A percentile compares a stretch with the other conserved stretches of the same genome.
These are phyloP conservation scores for Nixonia krombeini DNA, from an alignment of 1,140 invertebrate genomes.

Conservation along the genomic window DNA sequence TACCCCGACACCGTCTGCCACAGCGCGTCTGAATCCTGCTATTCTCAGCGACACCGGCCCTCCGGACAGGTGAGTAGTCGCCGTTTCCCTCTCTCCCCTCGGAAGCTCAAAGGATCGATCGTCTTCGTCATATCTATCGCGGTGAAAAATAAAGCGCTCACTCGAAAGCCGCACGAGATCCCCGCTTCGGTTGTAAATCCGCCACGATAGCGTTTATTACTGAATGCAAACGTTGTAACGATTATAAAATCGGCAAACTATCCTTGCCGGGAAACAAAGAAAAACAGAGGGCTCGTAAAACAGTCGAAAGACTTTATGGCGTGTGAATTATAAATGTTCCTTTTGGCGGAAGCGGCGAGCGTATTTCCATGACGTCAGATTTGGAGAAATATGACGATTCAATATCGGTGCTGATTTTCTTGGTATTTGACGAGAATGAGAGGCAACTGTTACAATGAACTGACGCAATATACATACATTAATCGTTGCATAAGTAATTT, in stretches of 20 bases:
- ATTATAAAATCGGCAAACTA: slow-evolving; percentile 1
- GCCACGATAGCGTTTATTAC: slow-evolving; percentile 2
- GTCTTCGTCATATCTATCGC: not conserved
- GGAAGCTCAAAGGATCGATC: not conserved
- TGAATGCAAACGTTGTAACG: not conserved
- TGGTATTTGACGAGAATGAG: too few species aligned
- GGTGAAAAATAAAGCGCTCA: not conserved
- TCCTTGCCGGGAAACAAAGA: slow-evolving; percentile 4
- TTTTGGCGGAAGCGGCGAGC: not conserved
- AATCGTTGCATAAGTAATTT: too few species aligned
- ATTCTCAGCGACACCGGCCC: slow-evolving; percentile 65
- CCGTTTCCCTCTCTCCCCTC: not conserved
- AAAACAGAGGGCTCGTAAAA: not conserved
- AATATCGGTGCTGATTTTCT: too few species aligned
- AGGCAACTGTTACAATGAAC: too few species aligned
- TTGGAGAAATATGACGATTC: too few species aligned
- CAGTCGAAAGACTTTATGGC: not conserved
- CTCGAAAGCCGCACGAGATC: not conserved
- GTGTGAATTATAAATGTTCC: not conserved
- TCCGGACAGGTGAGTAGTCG: slow-evolving; percentile 62
- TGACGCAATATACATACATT: too few species aligned
- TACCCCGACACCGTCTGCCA: slow-evolving; percentile 58
- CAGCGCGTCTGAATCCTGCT: slow-evolving; percentile 63
- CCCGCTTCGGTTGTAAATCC: not conserved
- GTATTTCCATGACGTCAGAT: too few species aligned